phyloP scores from a whole-genome alignment of 64 coral and sea anemone species.

The Dendronephthya gigantea region DNA sequence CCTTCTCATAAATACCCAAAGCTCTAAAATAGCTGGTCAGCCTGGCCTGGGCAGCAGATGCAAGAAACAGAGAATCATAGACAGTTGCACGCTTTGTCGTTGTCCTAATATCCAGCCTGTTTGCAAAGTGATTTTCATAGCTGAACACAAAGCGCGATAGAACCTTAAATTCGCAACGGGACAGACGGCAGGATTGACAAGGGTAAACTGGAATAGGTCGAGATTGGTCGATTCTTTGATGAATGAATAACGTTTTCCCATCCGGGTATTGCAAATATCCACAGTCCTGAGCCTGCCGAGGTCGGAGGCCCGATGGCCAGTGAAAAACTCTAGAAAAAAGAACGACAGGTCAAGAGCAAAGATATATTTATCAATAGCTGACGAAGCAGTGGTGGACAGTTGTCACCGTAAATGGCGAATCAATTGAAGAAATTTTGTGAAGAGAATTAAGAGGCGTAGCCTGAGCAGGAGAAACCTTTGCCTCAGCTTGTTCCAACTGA shows the following conservation, averaged over 20 bases:
- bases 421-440: background rate
- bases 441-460: background rate
- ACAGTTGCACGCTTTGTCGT: slow-evolving; percentile 10
- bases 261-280: slow-evolving; percentile 31
- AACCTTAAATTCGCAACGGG: slow-evolving; percentile 34
- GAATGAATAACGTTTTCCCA: slow-evolving; percentile 23
- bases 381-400: background rate
- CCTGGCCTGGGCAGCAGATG: slow-evolving; percentile 20
- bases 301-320: slow-evolving; percentile 22
- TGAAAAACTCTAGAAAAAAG: slow-evolving; percentile 35
- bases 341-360: slow-evolving; percentile 26
- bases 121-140: slow-evolving; percentile 15
- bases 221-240: slow-evolving; percentile 36
- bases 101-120: slow-evolving; percentile 28
- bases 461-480: background rate
- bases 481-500: background rate
- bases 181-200: slow-evolving; percentile 38
- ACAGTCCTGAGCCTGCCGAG: slow-evolving; percentile 45
- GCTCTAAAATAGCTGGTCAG: slow-evolving; percentile 7
- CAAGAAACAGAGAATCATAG: background rate
- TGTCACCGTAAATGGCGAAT: background rate
- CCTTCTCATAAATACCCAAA: slow-evolving; percentile 20
- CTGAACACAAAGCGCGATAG: slow-evolving; percentile 18
- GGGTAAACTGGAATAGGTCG: slow-evolving; percentile 23
- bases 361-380: slow-evolving; percentile 24